phyloP scores from a whole-genome alignment of 2,113 vertebrate genomes.

The Pomatorhinus ruficollis region DNA sequence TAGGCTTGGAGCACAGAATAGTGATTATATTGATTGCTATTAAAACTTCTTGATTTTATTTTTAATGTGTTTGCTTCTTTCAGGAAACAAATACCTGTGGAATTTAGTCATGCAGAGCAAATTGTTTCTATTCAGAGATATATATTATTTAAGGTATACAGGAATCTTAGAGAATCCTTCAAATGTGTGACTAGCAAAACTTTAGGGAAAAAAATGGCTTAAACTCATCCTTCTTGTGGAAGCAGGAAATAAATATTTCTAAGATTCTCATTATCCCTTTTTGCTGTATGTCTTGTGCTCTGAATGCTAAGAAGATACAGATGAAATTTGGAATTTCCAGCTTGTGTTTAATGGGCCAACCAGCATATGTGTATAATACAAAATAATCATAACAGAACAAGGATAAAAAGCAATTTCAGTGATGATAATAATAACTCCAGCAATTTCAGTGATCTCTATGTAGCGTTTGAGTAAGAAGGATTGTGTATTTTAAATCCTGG shows the following conservation, averaged over 20 bases:
- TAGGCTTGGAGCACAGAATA: background rate
- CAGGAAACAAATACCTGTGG: background rate
- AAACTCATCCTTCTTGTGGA: background rate
- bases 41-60: background rate
- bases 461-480: background rate
- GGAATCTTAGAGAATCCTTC: background rate
- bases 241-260: background rate
- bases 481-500: background rate
- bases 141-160: background rate
- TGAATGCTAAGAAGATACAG: background rate
- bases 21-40: background rate
- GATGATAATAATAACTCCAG: background rate
- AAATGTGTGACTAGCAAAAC: background rate
- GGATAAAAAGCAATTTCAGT: background rate
- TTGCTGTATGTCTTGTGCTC: background rate
- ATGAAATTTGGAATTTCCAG: background rate
- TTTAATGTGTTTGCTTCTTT: background rate
- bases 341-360: background rate
- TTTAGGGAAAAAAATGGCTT: background rate
- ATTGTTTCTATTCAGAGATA: background rate
- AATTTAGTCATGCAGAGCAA: background rate
- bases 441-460: background rate
- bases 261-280: background rate
- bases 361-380: background rate
- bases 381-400: background rate